phyloP scores from a whole-genome alignment of 2,113 vertebrate genomes.

The Ciconia maguari region DNA sequence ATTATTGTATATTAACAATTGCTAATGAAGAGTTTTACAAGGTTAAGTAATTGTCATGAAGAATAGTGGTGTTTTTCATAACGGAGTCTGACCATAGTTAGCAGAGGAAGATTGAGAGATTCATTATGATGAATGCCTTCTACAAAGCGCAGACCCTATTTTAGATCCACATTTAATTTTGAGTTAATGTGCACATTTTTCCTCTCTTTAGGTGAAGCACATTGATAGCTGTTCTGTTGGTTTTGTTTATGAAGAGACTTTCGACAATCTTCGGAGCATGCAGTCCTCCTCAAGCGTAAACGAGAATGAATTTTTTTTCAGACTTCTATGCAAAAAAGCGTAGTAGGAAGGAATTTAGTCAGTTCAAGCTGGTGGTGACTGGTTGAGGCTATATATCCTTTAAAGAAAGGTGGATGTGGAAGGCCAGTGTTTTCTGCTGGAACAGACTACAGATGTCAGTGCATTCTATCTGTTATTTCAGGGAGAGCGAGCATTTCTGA shows the following conservation, averaged over 20 bases:
- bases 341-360: not conserved
- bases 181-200: not conserved
- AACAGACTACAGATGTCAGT: not conserved
- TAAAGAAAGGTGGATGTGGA: not conserved
- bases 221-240: not conserved
- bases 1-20: not conserved
- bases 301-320: not conserved
- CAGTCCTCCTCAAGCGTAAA: not conserved
- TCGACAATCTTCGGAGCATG: not conserved
- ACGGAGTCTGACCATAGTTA: rapidly evolving
- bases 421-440: not conserved
- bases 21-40: not conserved
- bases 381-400: not conserved
- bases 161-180: not conserved
- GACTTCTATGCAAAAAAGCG: not conserved
- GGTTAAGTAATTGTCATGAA: not conserved
- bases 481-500: not conserved
- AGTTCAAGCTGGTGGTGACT: not conserved
- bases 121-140: not conserved
- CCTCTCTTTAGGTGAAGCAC: not conserved
- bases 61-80: not conserved
- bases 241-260: not conserved
- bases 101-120: not conserved
- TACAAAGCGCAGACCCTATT: not conserved
- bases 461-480: not conserved